phyloP scores from a whole-genome alignment of 1,140 invertebrate genomes.

The Bactericera cockerelli region DNA sequence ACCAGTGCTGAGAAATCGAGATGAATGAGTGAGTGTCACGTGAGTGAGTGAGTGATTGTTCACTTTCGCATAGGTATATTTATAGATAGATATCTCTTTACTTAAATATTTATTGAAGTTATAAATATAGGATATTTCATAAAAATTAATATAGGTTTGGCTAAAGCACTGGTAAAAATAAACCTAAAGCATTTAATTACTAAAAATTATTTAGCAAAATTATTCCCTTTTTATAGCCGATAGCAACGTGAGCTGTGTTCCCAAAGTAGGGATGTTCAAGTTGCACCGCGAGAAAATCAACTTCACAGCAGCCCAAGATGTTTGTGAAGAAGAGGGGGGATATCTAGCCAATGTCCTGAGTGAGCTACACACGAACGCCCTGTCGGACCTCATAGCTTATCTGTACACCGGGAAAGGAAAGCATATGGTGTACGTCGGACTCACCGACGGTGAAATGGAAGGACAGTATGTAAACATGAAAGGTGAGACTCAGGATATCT shows the following conservation, averaged over 20 bases:
- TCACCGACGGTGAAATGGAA: constrained; percentile 31
- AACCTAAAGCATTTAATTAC: no score
- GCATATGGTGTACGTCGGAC: constrained; percentile 34
- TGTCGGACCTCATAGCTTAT: constrained; percentile 22
- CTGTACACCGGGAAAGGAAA: constrained; percentile 23
- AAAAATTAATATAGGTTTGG: no score
- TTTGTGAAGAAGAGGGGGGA: constrained; percentile 36
- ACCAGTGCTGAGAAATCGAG: no score
- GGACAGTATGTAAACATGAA: constrained; percentile 30
- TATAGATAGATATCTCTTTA: no score
- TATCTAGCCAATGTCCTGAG: constrained; percentile 39
- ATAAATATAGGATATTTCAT: no score
- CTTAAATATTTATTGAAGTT: no score
- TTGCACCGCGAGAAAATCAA: constrained; percentile 33
- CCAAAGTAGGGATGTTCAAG: constrained; percentile 38
- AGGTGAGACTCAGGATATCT: no score
- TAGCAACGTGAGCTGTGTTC: constrained; percentile 20
- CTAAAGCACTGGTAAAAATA: no score
- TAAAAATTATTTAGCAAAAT: no score
- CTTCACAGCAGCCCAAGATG: constrained; percentile 34
- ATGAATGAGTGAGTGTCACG: no score
- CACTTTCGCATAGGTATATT: no score
- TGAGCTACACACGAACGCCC: constrained; percentile 36
- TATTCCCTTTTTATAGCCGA: constrained; percentile 14
- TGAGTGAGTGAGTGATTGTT: no score